Percentiles rank a stretch among this genome's conserved stretches.
phyloP scores from a whole-genome alignment of 2,888 invertebrate species.

The Macrosoma leucophasiata region DNA sequence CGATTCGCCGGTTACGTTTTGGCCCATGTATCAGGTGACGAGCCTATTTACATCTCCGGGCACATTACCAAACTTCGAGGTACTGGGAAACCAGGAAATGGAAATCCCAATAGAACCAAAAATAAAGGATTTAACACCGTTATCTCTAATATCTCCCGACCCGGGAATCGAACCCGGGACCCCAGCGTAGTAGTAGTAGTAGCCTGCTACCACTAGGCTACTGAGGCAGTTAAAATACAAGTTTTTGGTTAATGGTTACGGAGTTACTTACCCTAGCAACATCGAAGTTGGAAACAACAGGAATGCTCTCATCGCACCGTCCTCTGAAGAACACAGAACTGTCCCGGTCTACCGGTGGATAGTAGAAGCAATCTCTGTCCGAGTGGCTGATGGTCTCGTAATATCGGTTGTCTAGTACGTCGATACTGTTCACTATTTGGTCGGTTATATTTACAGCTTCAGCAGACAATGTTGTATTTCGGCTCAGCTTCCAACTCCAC shows the following conservation, averaged over 20 bases:
- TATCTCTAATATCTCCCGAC: too few species aligned
- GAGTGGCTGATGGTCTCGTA: conserved; percentile 37
- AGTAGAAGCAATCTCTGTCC: conserved; percentile 46
- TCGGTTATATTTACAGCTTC: conserved; percentile 32
- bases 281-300: conserved; percentile 36
- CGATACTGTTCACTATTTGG: conserved; percentile 30
- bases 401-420: conserved; percentile 41
- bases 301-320: conserved; percentile 49
- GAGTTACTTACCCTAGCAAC: conserved; percentile 30
- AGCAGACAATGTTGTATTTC: conserved; percentile 31
- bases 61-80: too few species aligned
- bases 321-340: conserved; percentile 43
- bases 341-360: conserved; percentile 33
- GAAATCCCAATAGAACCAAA: too few species aligned
- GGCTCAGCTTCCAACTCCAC: conserved; percentile 54
- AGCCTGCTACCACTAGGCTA: too few species aligned
- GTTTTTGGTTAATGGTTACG: background rate
- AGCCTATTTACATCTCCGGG: too few species aligned
- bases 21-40: too few species aligned
- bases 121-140: too few species aligned
- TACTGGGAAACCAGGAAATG: too few species aligned
- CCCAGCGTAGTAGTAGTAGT: too few species aligned
- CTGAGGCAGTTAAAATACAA: too few species aligned
- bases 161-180: too few species aligned
- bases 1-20: too few species aligned